Base-by-base conservation (phyloP, 2,113 vertebrate species). In the Australoheros scitulus region DNA sequence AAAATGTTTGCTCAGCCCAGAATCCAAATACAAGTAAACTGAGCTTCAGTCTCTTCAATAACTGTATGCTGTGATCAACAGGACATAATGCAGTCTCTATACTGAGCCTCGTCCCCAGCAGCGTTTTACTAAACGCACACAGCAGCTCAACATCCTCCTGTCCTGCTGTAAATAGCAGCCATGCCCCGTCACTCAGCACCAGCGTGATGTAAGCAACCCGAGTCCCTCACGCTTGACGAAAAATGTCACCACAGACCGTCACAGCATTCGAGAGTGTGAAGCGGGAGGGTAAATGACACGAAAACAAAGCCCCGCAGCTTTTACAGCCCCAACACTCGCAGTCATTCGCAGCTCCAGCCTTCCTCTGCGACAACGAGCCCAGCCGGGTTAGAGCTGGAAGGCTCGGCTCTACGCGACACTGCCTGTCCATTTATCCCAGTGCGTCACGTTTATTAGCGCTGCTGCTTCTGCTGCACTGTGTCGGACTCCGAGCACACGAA, bases 381-480 rank as follows among this genome's bases (percentile, higher is more conserved):
- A 9, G 29, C 11, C 77, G 41, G 58, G 32, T 58, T n/a, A 9
- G 70, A 79, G 68, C 58, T 13, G 78, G 34, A 68, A 50, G 76
- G 47, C 43, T 43, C 59, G n/a, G 50, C 60, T 75, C 41, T 7
- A 52, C 78, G 11, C 14, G 13, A 14, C 6, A 63, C 5, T 52
- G 18, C 76, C 5, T 41, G 14, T 56, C 58, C 79, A 59, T 59
- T 58, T 58, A 47, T 7, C 36, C 26, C 83, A 91, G 83, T 87
- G 89, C 87, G 88, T 91, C 92, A 92, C 78, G 41, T 52, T 20
- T 29, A 65, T 86, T 5, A 15, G 47, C 15, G 50, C 50, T 18
- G 50, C 85, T 20, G 76, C 1, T 38, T 1, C 60, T 65, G 60
- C 63, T 43, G 74, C 84, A 79, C 52, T 2, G 59, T 70, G 47